Percentiles rank a stretch among this genome's conserved stretches.
Evolutionary conservation across 2,888 invertebrate genomes (phyloP).

Genomic region (Cetonia aurata): DNA sequence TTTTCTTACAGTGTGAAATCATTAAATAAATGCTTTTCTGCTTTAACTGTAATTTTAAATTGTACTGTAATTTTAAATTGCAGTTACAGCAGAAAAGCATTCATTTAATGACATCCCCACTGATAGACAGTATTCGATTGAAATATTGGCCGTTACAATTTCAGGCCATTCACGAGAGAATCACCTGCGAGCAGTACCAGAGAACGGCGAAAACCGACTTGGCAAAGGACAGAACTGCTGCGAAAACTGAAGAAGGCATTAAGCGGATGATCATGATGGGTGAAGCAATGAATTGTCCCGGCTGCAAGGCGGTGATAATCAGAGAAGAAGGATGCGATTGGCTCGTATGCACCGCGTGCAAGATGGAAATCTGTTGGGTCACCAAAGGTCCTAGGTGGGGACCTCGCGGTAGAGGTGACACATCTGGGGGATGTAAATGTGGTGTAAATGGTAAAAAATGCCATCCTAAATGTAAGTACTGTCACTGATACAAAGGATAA

Average conservation of each 20-base stretch:
- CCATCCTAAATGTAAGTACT: conserved; percentile 89
- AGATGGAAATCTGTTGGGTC: conserved; percentile 95
- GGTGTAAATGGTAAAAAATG: conserved; percentile 85
- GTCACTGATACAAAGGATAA: no score
- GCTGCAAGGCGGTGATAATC: conserved; percentile 83
- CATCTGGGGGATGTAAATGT: conserved; percentile 86
- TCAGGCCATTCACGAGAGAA: conserved; percentile 82
- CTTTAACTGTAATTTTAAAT: no score
- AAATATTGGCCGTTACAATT: no score
- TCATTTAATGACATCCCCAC: no score
- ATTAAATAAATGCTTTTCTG: no score
- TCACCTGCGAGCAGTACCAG: conserved; percentile 87
- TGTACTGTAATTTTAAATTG: no score
- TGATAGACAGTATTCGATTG: no score
- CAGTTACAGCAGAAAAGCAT: no score
- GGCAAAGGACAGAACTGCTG: conserved; percentile 77
- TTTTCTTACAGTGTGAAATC: no score
- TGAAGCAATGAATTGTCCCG: no score
- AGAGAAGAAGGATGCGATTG: conserved; percentile 97
- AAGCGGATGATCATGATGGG: no score
- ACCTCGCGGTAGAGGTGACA: conserved; percentile 82
- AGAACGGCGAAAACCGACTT: conserved; percentile 75
- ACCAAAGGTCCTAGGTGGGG: conserved; percentile 82
- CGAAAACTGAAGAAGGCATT: conserved; percentile 82
- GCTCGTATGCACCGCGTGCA: conserved; percentile 91